Conservation (phyloP, 2,797 vertebrate genomes). For the Malacoctenus gilli region DNA sequence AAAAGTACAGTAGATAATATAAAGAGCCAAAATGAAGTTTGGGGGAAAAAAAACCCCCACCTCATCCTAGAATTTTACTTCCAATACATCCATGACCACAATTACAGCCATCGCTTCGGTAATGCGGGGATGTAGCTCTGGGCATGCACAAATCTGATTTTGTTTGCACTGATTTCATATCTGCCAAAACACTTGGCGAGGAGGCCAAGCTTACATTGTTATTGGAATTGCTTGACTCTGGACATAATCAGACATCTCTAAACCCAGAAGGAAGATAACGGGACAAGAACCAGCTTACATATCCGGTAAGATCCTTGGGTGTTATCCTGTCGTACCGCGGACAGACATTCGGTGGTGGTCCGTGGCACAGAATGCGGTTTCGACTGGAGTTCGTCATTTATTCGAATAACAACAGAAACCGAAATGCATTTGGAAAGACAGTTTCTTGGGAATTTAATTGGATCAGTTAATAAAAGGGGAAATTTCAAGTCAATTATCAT, state of each 20-base stretch:
- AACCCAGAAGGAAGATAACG: slow-evolving; percentile 61
- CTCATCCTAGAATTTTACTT: slow-evolving; percentile 15
- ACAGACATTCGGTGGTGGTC: slow-evolving; percentile 24
- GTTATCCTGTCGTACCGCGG: slow-evolving; percentile 33
- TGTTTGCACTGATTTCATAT: slow-evolving; percentile 63
- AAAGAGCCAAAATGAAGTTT: slow-evolving; percentile 9
- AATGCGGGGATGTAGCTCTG: slow-evolving; percentile 33
- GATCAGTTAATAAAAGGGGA: no score
- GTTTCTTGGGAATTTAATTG: no score
- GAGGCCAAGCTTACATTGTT: slow-evolving; percentile 60
- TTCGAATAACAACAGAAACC: no score
- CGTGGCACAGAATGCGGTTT: no score
- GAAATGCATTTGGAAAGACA: no score
- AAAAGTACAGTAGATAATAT: not conserved
- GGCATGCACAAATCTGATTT: slow-evolving; percentile 60
- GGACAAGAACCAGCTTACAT: slow-evolving; percentile 49
- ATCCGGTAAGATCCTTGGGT: slow-evolving; percentile 34
- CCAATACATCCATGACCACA: slow-evolving; percentile 30
- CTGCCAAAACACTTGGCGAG: slow-evolving; percentile 63
- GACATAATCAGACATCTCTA: slow-evolving; percentile 66
- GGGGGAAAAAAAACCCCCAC: no score
- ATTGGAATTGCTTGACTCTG: slow-evolving; percentile 60
- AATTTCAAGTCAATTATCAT: no score
- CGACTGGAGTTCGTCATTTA: no score
- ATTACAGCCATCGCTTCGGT: slow-evolving; percentile 45